A percentile compares a stretch with the other conserved stretches of the same genome.
Conservation (phyloP, 2,797 vertebrate genomes). For the Erpetoichthys calabaricus region DNA sequence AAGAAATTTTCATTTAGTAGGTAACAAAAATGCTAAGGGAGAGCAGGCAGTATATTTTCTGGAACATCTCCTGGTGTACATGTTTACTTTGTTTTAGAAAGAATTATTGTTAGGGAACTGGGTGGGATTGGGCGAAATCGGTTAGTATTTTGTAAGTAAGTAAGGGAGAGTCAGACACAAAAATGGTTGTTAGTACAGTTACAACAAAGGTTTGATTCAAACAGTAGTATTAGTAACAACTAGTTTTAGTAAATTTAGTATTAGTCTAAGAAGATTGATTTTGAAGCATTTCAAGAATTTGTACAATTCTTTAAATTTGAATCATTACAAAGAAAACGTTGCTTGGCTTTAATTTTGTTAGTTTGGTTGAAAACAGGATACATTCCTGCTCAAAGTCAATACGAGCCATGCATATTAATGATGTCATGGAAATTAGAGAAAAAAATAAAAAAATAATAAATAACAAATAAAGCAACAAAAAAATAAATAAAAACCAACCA, state of each 20-base stretch:
- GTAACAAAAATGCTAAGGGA: too few species aligned
- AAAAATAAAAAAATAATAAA: conserved; percentile 25
- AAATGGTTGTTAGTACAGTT: conserved; percentile 77
- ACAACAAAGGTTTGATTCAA: conserved; percentile 59
- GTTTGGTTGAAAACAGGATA: conserved; percentile 42
- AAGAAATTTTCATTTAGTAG: too few species aligned
- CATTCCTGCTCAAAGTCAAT: conserved; percentile 39
- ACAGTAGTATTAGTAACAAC: conserved; percentile 54
- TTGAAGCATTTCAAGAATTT: conserved; percentile 21
- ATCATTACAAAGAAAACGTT: conserved; percentile 37
- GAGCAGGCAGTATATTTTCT: too few species aligned
- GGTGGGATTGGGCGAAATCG: conserved; percentile 38
- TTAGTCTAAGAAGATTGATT: conserved; percentile 14
- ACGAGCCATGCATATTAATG: conserved; percentile 48
- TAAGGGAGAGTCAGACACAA: conserved; percentile 42
- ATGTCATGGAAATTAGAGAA: conserved; percentile 7
- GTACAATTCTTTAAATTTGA: conserved; percentile 42
- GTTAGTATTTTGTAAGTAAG: conserved; percentile 36
- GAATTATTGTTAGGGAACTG: conserved; percentile 27
- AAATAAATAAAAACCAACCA: conserved; percentile 14
- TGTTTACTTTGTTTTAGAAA: too few species aligned
- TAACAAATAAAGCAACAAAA: conserved; percentile 16
- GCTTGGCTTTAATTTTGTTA: conserved; percentile 27
- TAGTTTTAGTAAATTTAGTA: conserved; percentile 52
- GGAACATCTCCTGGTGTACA: too few species aligned